These are phyloP conservation scores for Heliconius hortense DNA, from an alignment of 2,888 invertebrate genomes.

Conservation along the genomic window DNA sequence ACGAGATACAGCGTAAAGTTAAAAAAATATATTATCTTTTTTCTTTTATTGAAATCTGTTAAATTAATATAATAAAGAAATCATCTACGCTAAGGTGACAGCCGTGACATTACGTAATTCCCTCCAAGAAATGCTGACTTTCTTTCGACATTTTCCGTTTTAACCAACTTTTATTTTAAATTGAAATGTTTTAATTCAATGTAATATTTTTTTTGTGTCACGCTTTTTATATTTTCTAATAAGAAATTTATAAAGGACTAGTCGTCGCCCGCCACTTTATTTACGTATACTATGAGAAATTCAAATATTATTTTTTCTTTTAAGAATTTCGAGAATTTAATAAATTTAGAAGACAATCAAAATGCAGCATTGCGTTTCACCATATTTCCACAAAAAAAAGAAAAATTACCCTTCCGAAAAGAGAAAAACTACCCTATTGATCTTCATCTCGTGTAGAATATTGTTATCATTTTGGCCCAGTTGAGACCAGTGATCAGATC, in stretches of 20 bases:
- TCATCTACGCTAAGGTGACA: constrained; percentile 17
- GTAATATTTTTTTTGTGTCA: background rate
- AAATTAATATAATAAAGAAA: constrained; percentile 28
- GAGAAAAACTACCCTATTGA: background rate
- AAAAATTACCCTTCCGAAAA: too few relatives aligned
- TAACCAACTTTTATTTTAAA: constrained; percentile 15
- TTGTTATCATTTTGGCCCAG: background rate
- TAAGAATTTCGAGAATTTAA: too few relatives aligned
- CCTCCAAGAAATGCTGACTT: constrained; percentile 19
- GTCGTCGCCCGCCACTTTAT: background rate
- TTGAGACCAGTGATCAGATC: background rate
- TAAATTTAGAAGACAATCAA: too few relatives aligned
- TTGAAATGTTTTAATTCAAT: constrained; percentile 1
- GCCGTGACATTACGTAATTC: constrained; percentile 17
- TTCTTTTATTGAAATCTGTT: constrained; percentile 15
- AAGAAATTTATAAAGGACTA: background rate
- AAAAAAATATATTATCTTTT: background rate
- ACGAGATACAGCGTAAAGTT: background rate
- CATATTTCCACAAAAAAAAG: too few relatives aligned
- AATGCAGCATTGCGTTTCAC: too few relatives aligned
- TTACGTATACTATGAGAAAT: background rate
- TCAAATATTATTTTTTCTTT: too few relatives aligned
- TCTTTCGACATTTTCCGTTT: constrained; percentile 14
- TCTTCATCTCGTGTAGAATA: background rate
- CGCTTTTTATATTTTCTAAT: background rate